phyloP scores from a whole-genome alignment of 64 coral and sea anemone species.

The Montipora cactus region DNA sequence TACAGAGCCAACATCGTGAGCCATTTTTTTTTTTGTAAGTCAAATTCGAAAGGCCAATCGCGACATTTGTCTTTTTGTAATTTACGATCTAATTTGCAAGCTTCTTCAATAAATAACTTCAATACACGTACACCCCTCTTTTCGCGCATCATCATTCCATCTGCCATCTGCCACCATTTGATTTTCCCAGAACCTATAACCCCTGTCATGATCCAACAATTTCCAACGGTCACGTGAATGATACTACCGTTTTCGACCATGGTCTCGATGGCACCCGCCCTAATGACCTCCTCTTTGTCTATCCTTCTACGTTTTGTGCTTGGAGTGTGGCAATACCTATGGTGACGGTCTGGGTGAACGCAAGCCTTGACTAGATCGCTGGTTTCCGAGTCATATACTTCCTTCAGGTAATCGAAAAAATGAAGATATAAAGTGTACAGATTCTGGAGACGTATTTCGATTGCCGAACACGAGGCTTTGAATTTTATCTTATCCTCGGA shows the following conservation, averaged over 20 bases:
- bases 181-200: neutral
- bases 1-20: neutral
- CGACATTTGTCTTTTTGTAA: neutral
- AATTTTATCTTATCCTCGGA: neutral
- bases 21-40: neutral
- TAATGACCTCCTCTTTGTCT: neutral
- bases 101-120: neutral
- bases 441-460: neutral
- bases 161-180: neutral
- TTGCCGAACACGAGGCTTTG: neutral
- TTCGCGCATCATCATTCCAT: neutral
- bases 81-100: neutral
- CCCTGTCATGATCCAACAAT: constrained; percentile 2
- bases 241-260: neutral
- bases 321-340: neutral
- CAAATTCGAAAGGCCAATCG: neutral
- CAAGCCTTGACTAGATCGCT: neutral
- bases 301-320: neutral
- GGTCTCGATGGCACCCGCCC: neutral
- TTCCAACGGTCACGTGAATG: neutral
- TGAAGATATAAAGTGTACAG: neutral
- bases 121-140: neutral
- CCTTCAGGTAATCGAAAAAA: neutral
- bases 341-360: neutral
- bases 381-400: neutral